Evolutionary conservation across 2,888 invertebrate species (phyloP).

Genomic region (Nasonovia ribisnigri): DNA sequence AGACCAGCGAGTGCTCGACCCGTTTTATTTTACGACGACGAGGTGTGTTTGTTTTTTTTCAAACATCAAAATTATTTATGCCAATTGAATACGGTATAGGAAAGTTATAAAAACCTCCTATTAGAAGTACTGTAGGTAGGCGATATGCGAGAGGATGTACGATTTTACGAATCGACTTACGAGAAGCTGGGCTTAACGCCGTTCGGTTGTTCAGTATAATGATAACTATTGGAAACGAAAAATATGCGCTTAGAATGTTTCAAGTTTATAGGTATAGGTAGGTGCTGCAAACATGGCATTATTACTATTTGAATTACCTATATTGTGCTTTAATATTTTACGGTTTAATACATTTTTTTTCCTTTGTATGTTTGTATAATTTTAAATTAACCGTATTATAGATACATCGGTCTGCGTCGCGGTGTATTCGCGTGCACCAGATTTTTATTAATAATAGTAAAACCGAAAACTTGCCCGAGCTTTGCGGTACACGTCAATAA

Average conservation of each 20-base stretch:
- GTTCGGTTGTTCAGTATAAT: background rate
- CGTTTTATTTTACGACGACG: conserved; percentile 6
- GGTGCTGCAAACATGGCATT: too few relatives aligned
- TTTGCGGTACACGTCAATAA: background rate
- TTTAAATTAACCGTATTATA: background rate
- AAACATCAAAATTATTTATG: background rate
- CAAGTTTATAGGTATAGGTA: too few relatives aligned
- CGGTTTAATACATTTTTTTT: background rate
- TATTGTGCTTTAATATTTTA: too few relatives aligned
- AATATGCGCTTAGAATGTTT: too few relatives aligned
- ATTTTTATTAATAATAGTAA: background rate
- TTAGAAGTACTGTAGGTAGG: background rate
- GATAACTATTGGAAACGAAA: background rate
- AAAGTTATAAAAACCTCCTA: background rate
- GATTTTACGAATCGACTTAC: background rate
- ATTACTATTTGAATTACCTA: too few relatives aligned
- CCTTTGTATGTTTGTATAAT: background rate
- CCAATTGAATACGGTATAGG: background rate
- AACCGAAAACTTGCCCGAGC: background rate
- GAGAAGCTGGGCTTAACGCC: background rate
- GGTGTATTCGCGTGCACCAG: background rate
- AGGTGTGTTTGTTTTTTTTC: background rate
- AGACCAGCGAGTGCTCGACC: conserved; percentile 4
- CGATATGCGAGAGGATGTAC: background rate
- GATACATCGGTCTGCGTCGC: background rate